Percentiles rank a stretch among this genome's conserved stretches.
Conservation (phyloP, 2,888 invertebrate genomes). For the Liodrosophila aerea region DNA sequence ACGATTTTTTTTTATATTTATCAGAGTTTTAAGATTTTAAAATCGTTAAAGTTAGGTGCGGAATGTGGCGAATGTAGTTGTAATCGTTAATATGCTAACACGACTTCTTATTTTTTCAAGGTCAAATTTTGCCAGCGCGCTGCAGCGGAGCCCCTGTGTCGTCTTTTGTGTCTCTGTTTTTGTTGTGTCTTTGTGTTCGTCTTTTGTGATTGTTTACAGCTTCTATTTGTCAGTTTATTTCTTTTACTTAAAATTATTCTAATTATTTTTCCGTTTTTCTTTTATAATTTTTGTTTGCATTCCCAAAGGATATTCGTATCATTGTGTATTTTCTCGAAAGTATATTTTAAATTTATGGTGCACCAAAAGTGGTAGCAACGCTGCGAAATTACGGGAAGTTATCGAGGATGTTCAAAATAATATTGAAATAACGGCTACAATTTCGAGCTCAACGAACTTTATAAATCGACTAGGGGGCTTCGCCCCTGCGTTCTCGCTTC, state of each 20-base stretch:
- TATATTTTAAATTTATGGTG: constrained; percentile 4
- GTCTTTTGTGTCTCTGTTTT: no score
- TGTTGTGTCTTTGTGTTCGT: not conserved
- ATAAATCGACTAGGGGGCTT: no score
- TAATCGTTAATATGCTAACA: not conserved
- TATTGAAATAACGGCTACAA: not conserved
- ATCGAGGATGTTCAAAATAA: constrained; percentile 1
- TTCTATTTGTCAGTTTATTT: not conserved
- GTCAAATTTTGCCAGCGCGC: no score
- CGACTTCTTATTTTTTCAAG: not conserved
- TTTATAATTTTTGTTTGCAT: constrained; percentile 2
- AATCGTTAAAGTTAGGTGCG: no score
- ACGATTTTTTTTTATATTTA: no score
- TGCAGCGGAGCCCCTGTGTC: no score
- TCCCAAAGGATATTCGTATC: constrained; percentile 3
- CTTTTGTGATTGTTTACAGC: constrained; percentile 1
- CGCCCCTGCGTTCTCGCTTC: no score
- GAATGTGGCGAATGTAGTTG: no score
- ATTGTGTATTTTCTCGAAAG: constrained; percentile 2
- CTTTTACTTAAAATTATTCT: constrained; percentile 1
- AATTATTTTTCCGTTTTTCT: constrained; percentile 2
- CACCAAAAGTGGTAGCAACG: not conserved
- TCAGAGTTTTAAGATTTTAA: no score
- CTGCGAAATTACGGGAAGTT: not conserved
- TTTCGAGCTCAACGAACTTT: no score